Base-by-base conservation (phyloP, 2,797 vertebrate species). In the Myiothlypis chrysogaster region DNA sequence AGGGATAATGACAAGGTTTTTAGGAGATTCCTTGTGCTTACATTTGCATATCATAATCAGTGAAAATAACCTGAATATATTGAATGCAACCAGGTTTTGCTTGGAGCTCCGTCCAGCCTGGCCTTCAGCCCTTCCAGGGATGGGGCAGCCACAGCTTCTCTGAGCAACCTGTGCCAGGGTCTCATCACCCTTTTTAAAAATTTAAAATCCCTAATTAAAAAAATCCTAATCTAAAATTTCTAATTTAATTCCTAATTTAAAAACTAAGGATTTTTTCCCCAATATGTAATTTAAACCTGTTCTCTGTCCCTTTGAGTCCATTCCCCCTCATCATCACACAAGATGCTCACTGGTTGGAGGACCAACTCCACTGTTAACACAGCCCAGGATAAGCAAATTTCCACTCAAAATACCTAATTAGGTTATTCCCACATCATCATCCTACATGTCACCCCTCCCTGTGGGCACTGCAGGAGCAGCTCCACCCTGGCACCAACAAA, bases 201-300 rank as follows among this genome's bases (percentile, higher is more conserved):
- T 41, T 14, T 18, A 6, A 25, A 55, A 69, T 14, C 46, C 41
- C 20, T 39, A 5, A 34, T 34, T 25, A 3, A 15, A 8, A 55
- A 32, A 11, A 12, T 50, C 12, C 44, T 28, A 20, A 37, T 28
- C 17, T 53, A 46, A 85, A 61, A 60, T 9, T n/a, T 7, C 19
- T 24, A 6, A 53, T 37, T n/a, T 28, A 7, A 68, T 61, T 53
- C 20, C 24, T 34, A 34, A 10, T 30, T 41, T 37, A 7, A 55
- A 46, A 56, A 11, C 3, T 3, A n/a, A 66, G 22, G 8, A 10
- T 2, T 25, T 56, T 10, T 1, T 4, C 30, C 30, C 12, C 14
- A 78, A 65, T 32, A 12, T 32, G 34, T 37, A 34, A 59, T 12
- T 28, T 53, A 21, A 47, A 35, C 8, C 13, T 46, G 0, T 14